Conservation (phyloP, 1,140 invertebrate genomes). For the Nasonia longicornis region DNA sequence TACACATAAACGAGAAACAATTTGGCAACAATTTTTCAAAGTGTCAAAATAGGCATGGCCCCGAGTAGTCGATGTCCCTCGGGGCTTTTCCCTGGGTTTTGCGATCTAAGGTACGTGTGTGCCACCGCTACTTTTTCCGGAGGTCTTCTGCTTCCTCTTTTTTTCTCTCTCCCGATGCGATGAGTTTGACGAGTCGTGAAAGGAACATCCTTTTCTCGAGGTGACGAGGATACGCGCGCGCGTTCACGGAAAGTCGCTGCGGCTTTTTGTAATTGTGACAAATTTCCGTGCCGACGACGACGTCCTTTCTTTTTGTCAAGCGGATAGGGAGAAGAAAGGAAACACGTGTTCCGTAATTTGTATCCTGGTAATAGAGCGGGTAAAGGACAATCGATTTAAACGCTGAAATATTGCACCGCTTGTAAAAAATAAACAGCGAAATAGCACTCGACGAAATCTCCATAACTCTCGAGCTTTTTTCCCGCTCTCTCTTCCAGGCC, state of each 20-base stretch:
- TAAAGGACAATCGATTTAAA: constrained; percentile 49
- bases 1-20: constrained; percentile 53
- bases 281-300: not conserved
- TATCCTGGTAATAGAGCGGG: constrained; percentile 40
- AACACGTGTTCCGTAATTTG: not conserved
- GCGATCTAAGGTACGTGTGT: not conserved
- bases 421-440: not conserved
- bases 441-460: constrained; percentile 28
- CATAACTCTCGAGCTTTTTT: constrained; percentile 24
- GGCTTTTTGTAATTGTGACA: constrained; percentile 19
- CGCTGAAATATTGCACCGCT: not conserved
- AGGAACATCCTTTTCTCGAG: constrained; percentile 10
- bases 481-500: not conserved
- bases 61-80: constrained; percentile 40
- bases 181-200: constrained; percentile 39
- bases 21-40: constrained; percentile 60
- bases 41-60: constrained; percentile 54
- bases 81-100: constrained; percentile 47
- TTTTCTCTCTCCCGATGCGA: not conserved
- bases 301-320: not conserved
- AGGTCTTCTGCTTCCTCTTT: constrained; percentile 2
- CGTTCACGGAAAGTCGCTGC: not conserved
- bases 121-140: constrained; percentile 29
- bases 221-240: not conserved
- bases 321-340: not conserved